Evolutionary conservation across 2,113 vertebrate species (phyloP), one percentile per base, ranked within the genome.

Genomic region (Psophia crepitans): DNA sequence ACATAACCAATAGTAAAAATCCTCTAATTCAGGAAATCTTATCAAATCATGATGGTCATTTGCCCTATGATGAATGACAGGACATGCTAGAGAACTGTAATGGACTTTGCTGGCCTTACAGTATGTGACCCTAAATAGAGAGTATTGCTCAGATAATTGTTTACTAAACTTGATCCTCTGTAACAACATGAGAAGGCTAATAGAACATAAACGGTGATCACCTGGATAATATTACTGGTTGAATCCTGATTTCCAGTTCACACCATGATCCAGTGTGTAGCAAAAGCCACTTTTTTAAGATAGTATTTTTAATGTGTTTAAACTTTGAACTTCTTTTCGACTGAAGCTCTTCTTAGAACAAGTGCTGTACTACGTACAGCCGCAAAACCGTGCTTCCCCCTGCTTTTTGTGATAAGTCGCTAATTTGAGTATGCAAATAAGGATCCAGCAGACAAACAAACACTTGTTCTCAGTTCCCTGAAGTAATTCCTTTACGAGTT

Each of bases 281-380:
- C 44, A 83, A 68, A 81, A 54, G 12, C 23, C 2, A 0, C 2
- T 0, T n/a, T 11, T 85, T 61, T 44, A 8, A 0, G 3, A 18
- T 39, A 37, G 11, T 58, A 64, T 66, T 87, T 84, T 84, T 53
- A n/a, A 35, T 51, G 11, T 39, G 22, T 68, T 95, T 83, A 57
- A 77, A 57, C 4, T 19, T 82, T 73, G 17, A 37, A 43, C 6
- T 49, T 81, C 5, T 24, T 89, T 90, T 90, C 44, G 28, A 61
- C 12, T 54, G 54, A 86, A 92, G 24, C 7, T 68, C 24, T 26
- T 83, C n/a, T 51, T 70, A 30, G 27, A 89, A 54, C 2, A 70
- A 71, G 8, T 35, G 17, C 16, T 78, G 12, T 14, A 17, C 6
- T 26, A 13, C 7, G 4, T 41, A 32, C 26, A 48, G 43, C 27